Evolutionary conservation across 2,888 invertebrate genomes (phyloP), one percentile per base, ranked within the genome.

Genomic region (Elegia similella): DNA sequence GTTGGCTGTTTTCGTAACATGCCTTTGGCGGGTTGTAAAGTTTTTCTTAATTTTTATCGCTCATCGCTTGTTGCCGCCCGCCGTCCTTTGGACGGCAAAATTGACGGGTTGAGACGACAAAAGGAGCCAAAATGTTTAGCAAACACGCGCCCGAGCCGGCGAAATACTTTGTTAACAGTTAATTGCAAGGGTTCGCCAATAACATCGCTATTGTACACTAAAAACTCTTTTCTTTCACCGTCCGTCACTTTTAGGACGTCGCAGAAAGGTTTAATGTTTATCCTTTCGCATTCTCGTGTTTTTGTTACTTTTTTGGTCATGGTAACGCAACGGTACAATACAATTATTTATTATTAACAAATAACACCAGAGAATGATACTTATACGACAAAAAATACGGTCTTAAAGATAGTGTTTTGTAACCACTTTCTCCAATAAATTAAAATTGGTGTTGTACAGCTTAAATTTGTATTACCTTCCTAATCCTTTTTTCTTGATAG

Each of bases 181-280:
- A 84, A 86, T 84, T 84, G 85, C 82, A 86, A 84, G 86, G 84
- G 88, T 86, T 88, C 74, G 81, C 77, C 78, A 82, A 84, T 80
- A 80, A 82, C 76, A 69, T 62, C 52, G 62, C 68, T 73, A 74
- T 86, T 86, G 84, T 85, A 69, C 8, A 50, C 34, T 63, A 38
- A 65, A 67, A 76, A 76, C 75, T 78, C 73, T 79, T 79, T 79
- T 82, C 78, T 77, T 72, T 65, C 65, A 61, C 48, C 16, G 48
- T 48, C 48, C 48, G 15, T 64, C 56, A 57, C 60, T 64, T 84
- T 85, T 83, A 86, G 74, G 75, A 78, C 73, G 65, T 68, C 70
- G 70, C 67, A 74, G 72, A 77, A 76, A 75, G 72, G 70, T 76
- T 79, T 75, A 64, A 61, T 66, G 66, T 65, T 62, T 59, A 61